Evolutionary conservation across 2,797 vertebrate genomes (phyloP), one percentile per base, ranked within the genome.

Genomic region (Sebastes kiyomatsui): DNA sequence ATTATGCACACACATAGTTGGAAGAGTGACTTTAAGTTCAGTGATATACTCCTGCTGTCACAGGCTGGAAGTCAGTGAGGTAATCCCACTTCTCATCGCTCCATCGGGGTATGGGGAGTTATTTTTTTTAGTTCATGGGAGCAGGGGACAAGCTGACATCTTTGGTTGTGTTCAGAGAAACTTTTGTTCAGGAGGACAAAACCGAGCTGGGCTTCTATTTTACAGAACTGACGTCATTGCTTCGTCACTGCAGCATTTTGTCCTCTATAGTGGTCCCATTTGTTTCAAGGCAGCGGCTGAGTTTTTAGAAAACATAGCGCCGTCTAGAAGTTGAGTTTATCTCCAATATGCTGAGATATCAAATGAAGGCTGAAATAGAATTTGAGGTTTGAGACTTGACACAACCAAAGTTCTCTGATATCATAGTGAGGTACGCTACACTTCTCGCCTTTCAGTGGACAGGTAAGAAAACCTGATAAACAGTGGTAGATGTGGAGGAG

Each of bases 1-100:
- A 86, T 90, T 90, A 88, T 87, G 79, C 83, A 81, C 71, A 78
- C 65, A 71, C 52, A 67, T 7, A 82, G 81, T 56, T 75, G 75
- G 65, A 83, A 25, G 72, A 78, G 75, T 35, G 80, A 85, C 82
- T 87, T 83, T 42, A 83, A 66, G 65, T 79, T 77, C 79, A 79
- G 64, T 67, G 73, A 84, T 84, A 67, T 82, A 86, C 79, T 87
- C 68, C 82, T 62, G n/a, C 59, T 83, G 82, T 84, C 66, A 67
- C 70, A 75, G 62, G n/a, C 61, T 86, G 75, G 32, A 81, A 89
- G 69, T 79, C 79, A 66, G 49, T 13, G 64, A 67, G 58, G 59
- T 75, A 72, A 75, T 56, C 54, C 67, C 64, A 76, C 74, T 82
- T 88, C 52, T 82, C 72, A 72, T 78, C 2, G 30, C 61, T 81